phyloP scores from a whole-genome alignment of 1,140 invertebrate genomes.

The Drosophila bifasciata region DNA sequence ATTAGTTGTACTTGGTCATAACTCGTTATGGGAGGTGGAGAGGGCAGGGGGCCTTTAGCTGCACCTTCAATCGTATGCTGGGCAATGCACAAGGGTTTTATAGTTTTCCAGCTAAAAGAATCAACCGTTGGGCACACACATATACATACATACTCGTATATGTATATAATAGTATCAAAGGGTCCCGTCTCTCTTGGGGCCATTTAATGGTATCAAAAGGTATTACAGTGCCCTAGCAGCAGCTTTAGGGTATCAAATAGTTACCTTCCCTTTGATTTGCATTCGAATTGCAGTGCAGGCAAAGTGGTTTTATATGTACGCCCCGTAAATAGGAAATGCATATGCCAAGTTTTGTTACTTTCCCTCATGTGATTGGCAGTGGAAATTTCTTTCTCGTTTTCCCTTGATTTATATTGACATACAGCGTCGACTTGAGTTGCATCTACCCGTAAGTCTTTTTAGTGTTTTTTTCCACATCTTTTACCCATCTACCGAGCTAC shows the following conservation, averaged over 20 bases:
- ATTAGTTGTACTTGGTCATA: conserved; percentile 14
- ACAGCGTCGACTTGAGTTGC: conserved; percentile 28
- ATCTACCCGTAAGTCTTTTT: conserved; percentile 26
- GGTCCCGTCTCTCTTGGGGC: too few relatives aligned
- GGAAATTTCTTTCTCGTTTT: conserved; percentile 19
- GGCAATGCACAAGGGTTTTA: not conserved
- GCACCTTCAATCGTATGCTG: not conserved
- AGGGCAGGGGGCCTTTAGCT: too few relatives aligned
- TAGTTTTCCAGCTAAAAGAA: too few relatives aligned
- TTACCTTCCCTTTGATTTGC: too few relatives aligned
- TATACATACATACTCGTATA: too few relatives aligned
- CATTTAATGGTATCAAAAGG: not conserved
- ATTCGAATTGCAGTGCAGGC: not conserved
- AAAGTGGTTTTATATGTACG: conserved; percentile 46
- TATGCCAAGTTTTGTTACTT: conserved; percentile 20
- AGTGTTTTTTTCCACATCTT: not conserved
- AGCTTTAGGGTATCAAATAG: too few relatives aligned
- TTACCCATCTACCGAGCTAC: conserved; percentile 6
- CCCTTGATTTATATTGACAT: conserved; percentile 48
- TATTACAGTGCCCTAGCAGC: too few relatives aligned
- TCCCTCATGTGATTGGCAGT: conserved; percentile 27
- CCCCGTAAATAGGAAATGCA: conserved; percentile 36
- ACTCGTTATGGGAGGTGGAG: too few relatives aligned
- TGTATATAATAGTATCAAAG: too few relatives aligned
- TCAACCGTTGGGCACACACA: not conserved